phyloP scores from a whole-genome alignment of 2,888 invertebrate species.

The Drosophila barbarae region DNA sequence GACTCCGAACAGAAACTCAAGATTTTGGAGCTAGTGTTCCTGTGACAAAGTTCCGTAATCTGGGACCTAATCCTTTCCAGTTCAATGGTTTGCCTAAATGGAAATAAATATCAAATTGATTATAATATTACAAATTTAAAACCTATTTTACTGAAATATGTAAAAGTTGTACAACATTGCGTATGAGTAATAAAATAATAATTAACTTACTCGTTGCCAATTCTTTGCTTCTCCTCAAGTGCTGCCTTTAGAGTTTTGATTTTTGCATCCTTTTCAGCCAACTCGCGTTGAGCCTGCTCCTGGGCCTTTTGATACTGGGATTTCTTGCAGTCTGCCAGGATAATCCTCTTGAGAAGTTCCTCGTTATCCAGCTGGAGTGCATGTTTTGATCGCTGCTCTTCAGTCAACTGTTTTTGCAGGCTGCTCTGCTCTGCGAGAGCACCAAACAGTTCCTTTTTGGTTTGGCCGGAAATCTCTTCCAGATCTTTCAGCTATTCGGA shows the following conservation, averaged over 20 bases:
- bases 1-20: background rate
- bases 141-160: background rate
- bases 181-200: too few species aligned
- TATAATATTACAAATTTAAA: background rate
- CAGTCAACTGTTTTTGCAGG: slow-evolving; percentile 52
- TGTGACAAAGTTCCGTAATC: background rate
- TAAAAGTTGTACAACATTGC: background rate
- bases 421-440: slow-evolving; percentile 60
- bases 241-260: background rate
- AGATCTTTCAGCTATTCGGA: slow-evolving; percentile 48
- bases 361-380: slow-evolving; percentile 41
- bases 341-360: slow-evolving; percentile 62
- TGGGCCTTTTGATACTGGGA: slow-evolving; percentile 37
- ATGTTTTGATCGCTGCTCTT: slow-evolving; percentile 50
- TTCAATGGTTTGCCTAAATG: background rate
- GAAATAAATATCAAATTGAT: background rate
- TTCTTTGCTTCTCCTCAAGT: slow-evolving; percentile 1
- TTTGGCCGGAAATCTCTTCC: slow-evolving; percentile 47
- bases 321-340: slow-evolving; percentile 32
- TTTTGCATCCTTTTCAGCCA: slow-evolving; percentile 18
- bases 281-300: slow-evolving; percentile 36
- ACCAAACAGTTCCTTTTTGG: slow-evolving; percentile 58
- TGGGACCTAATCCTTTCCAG: background rate
- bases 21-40: background rate
- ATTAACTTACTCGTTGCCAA: background rate